Evolutionary conservation across 2,113 vertebrate genomes (phyloP).

Genomic region (Eurypyga helias): DNA sequence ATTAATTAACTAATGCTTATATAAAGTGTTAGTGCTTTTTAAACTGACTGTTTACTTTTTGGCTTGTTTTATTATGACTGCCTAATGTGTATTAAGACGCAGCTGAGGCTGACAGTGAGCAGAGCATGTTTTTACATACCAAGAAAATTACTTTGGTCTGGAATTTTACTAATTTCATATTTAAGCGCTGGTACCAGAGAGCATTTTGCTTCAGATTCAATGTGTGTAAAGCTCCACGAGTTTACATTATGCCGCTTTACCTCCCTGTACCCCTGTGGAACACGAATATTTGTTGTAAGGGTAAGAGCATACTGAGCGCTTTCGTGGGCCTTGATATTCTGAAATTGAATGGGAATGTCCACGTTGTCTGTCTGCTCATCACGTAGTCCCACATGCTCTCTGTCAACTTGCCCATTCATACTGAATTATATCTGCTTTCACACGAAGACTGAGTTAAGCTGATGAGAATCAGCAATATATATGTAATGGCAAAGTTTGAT

Average conservation of each 20-base stretch:
- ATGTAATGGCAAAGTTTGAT: neutral
- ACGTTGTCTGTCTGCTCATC: neutral
- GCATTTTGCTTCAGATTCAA: neutral
- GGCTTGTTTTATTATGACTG: neutral
- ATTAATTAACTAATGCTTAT: neutral
- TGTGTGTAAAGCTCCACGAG: neutral
- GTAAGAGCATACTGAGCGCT: neutral
- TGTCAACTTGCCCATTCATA: neutral
- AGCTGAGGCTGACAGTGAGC: neutral
- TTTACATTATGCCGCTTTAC: accelerated
- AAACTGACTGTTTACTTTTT: neutral
- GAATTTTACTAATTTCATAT: neutral
- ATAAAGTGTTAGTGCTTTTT: neutral
- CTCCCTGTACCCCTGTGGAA: accelerated
- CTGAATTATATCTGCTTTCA: neutral
- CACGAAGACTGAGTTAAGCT: neutral
- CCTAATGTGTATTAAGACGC: neutral
- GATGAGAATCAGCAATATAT: neutral
- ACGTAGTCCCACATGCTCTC: neutral
- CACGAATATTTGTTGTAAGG: neutral
- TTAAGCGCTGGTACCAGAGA: neutral
- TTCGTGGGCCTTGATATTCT: neutral
- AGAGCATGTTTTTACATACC: neutral
- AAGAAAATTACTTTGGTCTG: neutral
- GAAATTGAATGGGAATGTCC: neutral